Evolutionary conservation across 2,113 vertebrate genomes (phyloP), one percentile per base, ranked within the genome.

Genomic region (Toxotes jaculatrix): DNA sequence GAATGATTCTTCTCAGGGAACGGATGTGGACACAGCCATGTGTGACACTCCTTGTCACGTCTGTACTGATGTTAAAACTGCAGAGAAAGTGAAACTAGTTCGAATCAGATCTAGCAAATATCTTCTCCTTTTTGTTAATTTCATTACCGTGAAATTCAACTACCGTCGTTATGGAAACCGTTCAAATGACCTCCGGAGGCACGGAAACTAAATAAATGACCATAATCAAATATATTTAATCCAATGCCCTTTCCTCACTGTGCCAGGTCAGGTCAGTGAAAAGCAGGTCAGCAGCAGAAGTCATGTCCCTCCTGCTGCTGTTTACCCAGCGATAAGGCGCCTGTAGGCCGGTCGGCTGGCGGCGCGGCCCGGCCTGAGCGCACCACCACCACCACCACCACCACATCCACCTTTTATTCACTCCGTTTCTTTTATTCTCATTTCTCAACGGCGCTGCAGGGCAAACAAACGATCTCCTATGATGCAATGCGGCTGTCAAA

Each of bases 401-500:
- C 32, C 68, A 63, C 57, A 51, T 70, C 60, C 72, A 76, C 83
- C 64, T 76, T 42, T 55, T 65, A 70, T 32, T 71, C 74, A 68
- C 19, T 31, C 5, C 14, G 1, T 2, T 14, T 19, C 65, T 16
- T 27, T 72, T 76, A 63, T 36, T 79, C 70, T 34, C 70, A 14
- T 27, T 49, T 63, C 23, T 53, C 40, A 62, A 56, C 31, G 11
- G 43, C 21, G 59, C 86, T 74, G 63, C 68, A 8, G 65, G 84
- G 68, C 75, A 53, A 80, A 85, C 78, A 75, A 19, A 47, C 62
- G 45, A 86, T 69, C 57, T 61, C 68, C 59, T 64, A 36, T 79
- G 85, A 90, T 74, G 76, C 88, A 84, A 84, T 23, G 80, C 74
- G 55, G 49, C 84, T 86, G 81, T 87, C 81, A 82, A 40, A 17